phyloP scores from a whole-genome alignment of 2,113 vertebrate species.

The Carlito syrichta region DNA sequence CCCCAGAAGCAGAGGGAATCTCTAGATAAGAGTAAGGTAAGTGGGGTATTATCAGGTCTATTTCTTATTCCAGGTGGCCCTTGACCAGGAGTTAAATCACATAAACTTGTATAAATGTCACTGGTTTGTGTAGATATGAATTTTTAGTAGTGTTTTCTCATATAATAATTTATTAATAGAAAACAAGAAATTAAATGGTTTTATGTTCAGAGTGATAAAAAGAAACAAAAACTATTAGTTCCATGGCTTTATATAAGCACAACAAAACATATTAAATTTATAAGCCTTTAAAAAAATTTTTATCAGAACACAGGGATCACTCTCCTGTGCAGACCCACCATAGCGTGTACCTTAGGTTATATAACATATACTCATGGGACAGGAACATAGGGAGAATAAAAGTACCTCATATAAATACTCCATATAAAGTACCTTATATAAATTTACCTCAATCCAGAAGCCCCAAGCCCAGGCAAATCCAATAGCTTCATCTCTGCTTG shows the following conservation, averaged over 20 bases:
- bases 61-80: background rate
- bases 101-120: background rate
- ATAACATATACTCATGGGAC: background rate
- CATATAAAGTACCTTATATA: too few species aligned
- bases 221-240: background rate
- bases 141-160: conserved; percentile 9
- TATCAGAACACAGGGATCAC: background rate
- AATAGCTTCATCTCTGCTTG: background rate
- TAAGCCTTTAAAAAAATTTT: too few species aligned
- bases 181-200: conserved; percentile 28
- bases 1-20: background rate
- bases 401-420: background rate
- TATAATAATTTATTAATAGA: conserved; percentile 12
- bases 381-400: background rate
- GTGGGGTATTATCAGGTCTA: background rate
- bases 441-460: background rate
- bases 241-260: background rate
- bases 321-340: background rate
- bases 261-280: background rate
- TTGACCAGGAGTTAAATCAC: background rate
- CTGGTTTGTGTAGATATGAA: background rate
- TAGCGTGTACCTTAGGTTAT: background rate
- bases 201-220: background rate
- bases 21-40: background rate
- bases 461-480: background rate